These are phyloP conservation scores for Isichthys henryi DNA, from an alignment of 2,113 vertebrate genomes.

Conservation along the genomic window DNA sequence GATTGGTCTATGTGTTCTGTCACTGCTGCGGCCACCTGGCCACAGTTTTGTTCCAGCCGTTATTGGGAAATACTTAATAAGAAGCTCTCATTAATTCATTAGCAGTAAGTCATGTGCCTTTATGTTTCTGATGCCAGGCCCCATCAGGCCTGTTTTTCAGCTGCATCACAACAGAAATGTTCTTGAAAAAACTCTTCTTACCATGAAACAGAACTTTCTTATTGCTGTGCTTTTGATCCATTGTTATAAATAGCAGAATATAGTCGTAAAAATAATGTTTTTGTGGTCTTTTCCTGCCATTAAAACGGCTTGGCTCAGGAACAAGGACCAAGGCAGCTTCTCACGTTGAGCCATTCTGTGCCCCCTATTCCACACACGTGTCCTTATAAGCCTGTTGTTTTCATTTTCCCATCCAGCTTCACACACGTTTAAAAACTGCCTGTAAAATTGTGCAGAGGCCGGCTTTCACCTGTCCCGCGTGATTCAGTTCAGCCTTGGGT, in stretches of 20 bases:
- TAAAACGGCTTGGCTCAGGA: slow-evolving; percentile 54
- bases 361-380: slow-evolving; percentile 35
- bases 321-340: slow-evolving; percentile 48
- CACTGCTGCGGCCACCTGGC: not conserved
- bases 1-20: not conserved
- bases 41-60: not conserved
- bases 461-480: slow-evolving; percentile 16
- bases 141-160: slow-evolving; percentile 46
- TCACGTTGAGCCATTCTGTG: slow-evolving; percentile 38
- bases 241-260: slow-evolving; percentile 60
- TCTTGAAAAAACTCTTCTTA: slow-evolving; percentile 41
- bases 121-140: slow-evolving; percentile 43
- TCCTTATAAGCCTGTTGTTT: slow-evolving; percentile 56
- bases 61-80: slow-evolving; percentile 6
- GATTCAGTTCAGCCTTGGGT: slow-evolving; percentile 14
- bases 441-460: slow-evolving; percentile 19
- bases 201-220: slow-evolving; percentile 45
- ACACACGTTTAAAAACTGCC: slow-evolving; percentile 41
- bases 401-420: slow-evolving; percentile 39
- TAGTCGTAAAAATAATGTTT: slow-evolving; percentile 57
- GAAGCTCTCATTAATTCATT: not conserved
- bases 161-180: slow-evolving; percentile 47
- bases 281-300: slow-evolving; percentile 55
- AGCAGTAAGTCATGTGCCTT: slow-evolving; percentile 24
- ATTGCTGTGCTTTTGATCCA: slow-evolving; percentile 47